Base-by-base conservation (phyloP, 2,888 invertebrate species). In the Orthonychiurus folsomi region DNA sequence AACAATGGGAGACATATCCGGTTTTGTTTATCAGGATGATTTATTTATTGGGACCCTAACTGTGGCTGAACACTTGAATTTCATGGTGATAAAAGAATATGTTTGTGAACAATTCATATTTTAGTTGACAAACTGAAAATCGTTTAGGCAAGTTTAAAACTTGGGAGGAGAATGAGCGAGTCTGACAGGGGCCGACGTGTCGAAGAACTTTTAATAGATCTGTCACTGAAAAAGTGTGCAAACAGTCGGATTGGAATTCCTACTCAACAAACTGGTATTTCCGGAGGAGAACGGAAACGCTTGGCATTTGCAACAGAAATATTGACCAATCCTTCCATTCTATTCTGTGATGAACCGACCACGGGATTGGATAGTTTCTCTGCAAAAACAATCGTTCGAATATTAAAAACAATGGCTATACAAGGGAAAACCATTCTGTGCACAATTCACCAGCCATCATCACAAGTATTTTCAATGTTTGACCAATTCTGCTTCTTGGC, bases 261-360 rank as follows among this genome's bases (percentile, higher is more conserved):
- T 15, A 86, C 86, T 50, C 83, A 86, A 23, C 80, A 81, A 59
- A 91, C 90, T 76, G 87, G 91, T 0, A 80, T 96, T 1, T 95
- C 94, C 0, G 94, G 95, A 0, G 96, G 96, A 0, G 96, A 96
- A 76, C 86, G 88, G 75, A 95, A 95, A 75, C 81, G 95, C 61
- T 79, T 96, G 23, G 87, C 94, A 0, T 94, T 96, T 76, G 96
- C 94, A 2, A 87, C 92, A 0, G 95, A 95, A 81, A 76, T 80
- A 50, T 70, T 81, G 60, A 80, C 79, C 1, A 79, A 80, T 66
- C 81, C 81, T 2, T 77, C 79, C 3, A 70, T 81, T 50, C 67
- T 81, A 54, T 80, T 81, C 71, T 80, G 80, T 71, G 65, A 65
- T 56, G 65, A 97, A 75, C 96, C 96, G 0, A 69, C 69, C 1